Evolutionary conservation across 2,888 invertebrate species (phyloP).

Genomic region (Andrena camellia): DNA sequence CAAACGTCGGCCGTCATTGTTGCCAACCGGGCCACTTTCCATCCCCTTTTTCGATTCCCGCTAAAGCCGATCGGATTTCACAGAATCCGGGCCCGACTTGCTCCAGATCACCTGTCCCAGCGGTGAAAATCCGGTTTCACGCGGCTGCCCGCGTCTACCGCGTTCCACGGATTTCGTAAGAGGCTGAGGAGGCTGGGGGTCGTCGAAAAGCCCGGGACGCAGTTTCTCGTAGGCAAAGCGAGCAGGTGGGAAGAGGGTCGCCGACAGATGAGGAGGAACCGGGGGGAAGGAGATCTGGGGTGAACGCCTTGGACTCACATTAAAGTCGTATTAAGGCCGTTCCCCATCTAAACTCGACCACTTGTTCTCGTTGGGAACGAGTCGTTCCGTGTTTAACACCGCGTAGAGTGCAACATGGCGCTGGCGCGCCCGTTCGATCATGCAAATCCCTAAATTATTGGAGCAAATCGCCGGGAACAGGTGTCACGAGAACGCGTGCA

Average conservation of each 20-base stretch:
- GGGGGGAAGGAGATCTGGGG: conserved; percentile 37
- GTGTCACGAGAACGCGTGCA: conserved; percentile 56
- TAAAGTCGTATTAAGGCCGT: conserved; percentile 77
- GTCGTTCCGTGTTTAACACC: conserved; percentile 19
- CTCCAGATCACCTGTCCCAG: conserved; percentile 62
- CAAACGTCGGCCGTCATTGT: neutral
- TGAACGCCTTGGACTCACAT: conserved; percentile 69
- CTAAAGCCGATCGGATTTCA: conserved; percentile 34
- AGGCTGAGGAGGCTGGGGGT: conserved; percentile 9
- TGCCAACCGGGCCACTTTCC: conserved; percentile 1
- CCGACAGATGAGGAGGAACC: conserved; percentile 3
- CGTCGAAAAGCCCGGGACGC: conserved; percentile 51
- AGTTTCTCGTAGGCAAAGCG: conserved; percentile 15
- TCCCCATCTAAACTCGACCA: conserved; percentile 58
- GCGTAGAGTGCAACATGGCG: neutral
- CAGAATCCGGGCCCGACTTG: conserved; percentile 36
- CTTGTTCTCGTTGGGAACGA: conserved; percentile 60
- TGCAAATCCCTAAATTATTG: conserved; percentile 74
- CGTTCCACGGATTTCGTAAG: conserved; percentile 64
- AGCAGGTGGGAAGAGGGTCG: conserved; percentile 4
- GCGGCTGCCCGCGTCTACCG: conserved; percentile 36
- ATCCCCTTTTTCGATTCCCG: conserved; percentile 4
- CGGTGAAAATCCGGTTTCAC: conserved; percentile 65
- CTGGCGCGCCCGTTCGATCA: conserved; percentile 67
- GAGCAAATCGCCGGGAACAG: conserved; percentile 66